phyloP scores from a whole-genome alignment of 2,888 invertebrate genomes.

The Unio pictorum region DNA sequence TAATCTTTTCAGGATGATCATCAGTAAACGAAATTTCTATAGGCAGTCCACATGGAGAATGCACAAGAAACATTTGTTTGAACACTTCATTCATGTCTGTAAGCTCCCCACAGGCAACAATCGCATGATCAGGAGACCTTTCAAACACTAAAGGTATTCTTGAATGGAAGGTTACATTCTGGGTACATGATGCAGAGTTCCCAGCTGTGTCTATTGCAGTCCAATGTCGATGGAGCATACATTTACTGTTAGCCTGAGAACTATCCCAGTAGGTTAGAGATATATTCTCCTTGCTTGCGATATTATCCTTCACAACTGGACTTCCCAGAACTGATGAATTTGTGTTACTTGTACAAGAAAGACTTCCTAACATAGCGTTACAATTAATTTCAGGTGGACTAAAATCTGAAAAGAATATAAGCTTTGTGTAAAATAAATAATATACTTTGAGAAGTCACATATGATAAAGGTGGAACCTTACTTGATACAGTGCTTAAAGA shows the following conservation, averaged over 20 bases:
- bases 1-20: background rate
- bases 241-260: background rate
- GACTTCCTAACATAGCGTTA: no score
- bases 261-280: background rate
- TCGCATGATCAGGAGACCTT: background rate
- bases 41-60: constrained; percentile 10
- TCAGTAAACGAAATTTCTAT: constrained; percentile 1
- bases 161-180: constrained; percentile 1
- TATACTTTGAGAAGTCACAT: no score
- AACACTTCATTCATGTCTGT: constrained; percentile 7
- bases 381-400: no score
- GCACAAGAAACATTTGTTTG: constrained; percentile 7
- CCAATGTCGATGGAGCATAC: constrained; percentile 13
- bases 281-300: constrained; percentile 9
- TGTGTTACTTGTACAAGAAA: no score
- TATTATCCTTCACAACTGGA: constrained; percentile 8
- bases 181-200: constrained; percentile 5
- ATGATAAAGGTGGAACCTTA: no score
- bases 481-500: no score
- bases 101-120: constrained; percentile 16
- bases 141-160: background rate
- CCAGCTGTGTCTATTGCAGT: constrained; percentile 10
- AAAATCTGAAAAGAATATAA: no score
- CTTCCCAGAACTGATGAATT: no score
- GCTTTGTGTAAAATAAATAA: no score